Evolutionary conservation across 2,113 vertebrate genomes (phyloP).

Genomic region (Bos javanicus): DNA sequence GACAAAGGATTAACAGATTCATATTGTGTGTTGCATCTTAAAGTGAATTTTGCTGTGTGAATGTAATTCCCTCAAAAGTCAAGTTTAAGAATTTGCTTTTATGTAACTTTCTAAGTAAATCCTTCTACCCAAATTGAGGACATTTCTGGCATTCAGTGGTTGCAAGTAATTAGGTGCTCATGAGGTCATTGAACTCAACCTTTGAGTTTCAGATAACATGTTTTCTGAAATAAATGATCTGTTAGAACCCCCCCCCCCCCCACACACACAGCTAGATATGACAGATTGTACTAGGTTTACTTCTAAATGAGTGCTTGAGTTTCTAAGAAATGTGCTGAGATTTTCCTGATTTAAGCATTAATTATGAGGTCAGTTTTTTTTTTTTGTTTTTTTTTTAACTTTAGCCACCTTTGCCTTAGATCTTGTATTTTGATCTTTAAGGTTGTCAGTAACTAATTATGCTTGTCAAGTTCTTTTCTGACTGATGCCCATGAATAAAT

Average conservation of each 20-base stretch:
- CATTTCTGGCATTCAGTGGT: not conserved
- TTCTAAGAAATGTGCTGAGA: not conserved
- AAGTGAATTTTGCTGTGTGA: constrained; percentile 6
- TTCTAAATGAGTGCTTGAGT: not conserved
- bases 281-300: not conserved
- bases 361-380: constrained; percentile 22
- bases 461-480: not conserved
- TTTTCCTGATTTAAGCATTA: constrained; percentile 14
- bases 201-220: not conserved
- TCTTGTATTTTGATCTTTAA: constrained; percentile 28
- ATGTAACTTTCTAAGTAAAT: constrained; percentile 27
- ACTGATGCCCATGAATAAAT: not conserved
- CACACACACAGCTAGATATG: not conserved
- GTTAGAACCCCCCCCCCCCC: not conserved
- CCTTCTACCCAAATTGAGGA: not conserved
- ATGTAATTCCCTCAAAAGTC: constrained; percentile 29
- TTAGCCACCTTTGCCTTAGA: not conserved
- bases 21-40: constrained; percentile 21
- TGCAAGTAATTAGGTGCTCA: not conserved
- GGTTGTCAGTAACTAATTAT: not conserved
- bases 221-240: not conserved
- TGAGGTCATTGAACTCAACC: not conserved
- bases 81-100: constrained; percentile 29
- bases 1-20: constrained; percentile 42
- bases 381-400: not conserved